Evolutionary conservation across 2,888 invertebrate species (phyloP).

Genomic region (Acrobasis consociella): DNA sequence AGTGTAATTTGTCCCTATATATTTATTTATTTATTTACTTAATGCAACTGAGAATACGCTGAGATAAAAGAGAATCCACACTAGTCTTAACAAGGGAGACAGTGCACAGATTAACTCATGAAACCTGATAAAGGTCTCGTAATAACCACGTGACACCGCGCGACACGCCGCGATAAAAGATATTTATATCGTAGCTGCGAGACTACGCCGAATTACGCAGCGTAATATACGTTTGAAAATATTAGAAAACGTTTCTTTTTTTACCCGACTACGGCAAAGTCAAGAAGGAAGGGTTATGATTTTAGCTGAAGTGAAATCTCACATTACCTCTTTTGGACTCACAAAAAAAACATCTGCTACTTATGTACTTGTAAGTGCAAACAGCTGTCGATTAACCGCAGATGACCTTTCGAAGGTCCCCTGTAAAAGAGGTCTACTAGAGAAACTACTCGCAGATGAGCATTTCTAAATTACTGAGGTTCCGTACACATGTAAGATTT

Average conservation of each 20-base stretch:
- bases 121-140: constrained; percentile 62
- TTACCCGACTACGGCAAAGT: too few relatives aligned
- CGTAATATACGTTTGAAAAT: constrained; percentile 13
- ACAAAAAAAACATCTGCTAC: not conserved
- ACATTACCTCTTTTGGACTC: not conserved
- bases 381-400: not conserved
- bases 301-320: too few relatives aligned
- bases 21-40: too few relatives aligned
- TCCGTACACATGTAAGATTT: too few relatives aligned
- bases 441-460: not conserved
- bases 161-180: constrained; percentile 49
- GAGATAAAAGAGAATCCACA: not conserved
- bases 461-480: not conserved
- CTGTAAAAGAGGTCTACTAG: not conserved
- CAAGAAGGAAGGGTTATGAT: too few relatives aligned
- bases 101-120: constrained; percentile 52
- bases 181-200: constrained; percentile 44
- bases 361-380: not conserved
- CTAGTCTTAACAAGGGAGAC: not conserved
- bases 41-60: not conserved
- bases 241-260: too few relatives aligned
- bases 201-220: constrained; percentile 32
- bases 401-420: constrained; percentile 1
- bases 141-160: constrained; percentile 51
- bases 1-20: too few relatives aligned